A percentile compares a stretch with the other conserved stretches of the same genome.
These are phyloP conservation scores for Tamandua tetradactyla DNA, from an alignment of 2,797 vertebrate genomes.

Conservation along the genomic window DNA sequence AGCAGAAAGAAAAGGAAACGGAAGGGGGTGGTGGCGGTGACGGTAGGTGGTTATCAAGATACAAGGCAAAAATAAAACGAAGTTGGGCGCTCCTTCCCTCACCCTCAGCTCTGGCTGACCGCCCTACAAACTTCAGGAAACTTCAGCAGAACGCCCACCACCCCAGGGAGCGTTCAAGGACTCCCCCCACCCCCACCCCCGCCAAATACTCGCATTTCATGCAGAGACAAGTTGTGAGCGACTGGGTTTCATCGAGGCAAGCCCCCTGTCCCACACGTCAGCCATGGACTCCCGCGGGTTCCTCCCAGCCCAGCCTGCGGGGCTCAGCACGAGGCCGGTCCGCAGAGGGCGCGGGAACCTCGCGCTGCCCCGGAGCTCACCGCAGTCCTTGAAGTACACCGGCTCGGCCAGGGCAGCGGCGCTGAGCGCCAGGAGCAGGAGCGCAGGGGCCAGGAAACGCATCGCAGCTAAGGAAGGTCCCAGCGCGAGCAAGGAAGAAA, in stretches of 20 bases:
- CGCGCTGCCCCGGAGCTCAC: slow-evolving; percentile 57
- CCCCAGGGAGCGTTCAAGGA: background rate
- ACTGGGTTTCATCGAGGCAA: background rate
- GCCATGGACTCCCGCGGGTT: background rate
- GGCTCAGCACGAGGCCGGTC: background rate
- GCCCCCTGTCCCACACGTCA: background rate
- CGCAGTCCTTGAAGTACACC: slow-evolving; percentile 71
- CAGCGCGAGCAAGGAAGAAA: background rate
- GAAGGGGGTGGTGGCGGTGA: background rate
- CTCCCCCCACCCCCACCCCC: too few relatives aligned
- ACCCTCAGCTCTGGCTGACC: background rate
- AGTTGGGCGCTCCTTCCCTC: background rate
- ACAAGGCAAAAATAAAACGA: background rate
- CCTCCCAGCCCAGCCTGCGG: background rate
- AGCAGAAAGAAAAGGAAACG: background rate
- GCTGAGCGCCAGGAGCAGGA: slow-evolving; percentile 58
- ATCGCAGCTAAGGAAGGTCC: background rate
- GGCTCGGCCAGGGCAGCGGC: slow-evolving; percentile 54
- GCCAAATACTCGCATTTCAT: background rate
- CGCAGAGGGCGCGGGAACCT: background rate
- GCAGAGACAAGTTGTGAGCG: background rate
- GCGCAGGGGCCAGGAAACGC: background rate
- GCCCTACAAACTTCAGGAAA: slow-evolving; percentile 44
- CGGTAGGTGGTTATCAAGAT: background rate
- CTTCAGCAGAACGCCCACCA: slow-evolving; percentile 13